A percentile compares a stretch with the other conserved stretches of the same genome.
Evolutionary conservation across 2,113 vertebrate species (phyloP).

Genomic region (Phainopepla nitens): DNA sequence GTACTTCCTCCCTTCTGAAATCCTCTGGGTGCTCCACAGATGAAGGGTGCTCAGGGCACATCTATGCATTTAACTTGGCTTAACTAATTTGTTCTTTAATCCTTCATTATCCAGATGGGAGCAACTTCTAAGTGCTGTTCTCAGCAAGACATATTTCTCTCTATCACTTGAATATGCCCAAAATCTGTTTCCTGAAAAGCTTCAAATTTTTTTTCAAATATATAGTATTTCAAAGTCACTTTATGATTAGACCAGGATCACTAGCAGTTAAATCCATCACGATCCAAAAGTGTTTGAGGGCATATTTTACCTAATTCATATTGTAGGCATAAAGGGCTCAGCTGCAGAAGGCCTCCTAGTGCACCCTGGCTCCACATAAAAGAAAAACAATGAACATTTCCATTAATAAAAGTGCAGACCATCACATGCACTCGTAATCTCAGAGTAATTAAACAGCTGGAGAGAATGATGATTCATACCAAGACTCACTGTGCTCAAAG

Average conservation of each 20-base stretch:
- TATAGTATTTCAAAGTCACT: slow-evolving; percentile 1
- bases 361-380: neutral
- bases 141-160: neutral
- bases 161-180: neutral
- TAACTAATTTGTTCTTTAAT: slow-evolving; percentile 16
- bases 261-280: neutral
- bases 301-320: neutral
- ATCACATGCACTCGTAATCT: neutral
- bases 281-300: neutral
- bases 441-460: slow-evolving; percentile 9
- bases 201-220: neutral
- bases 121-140: neutral
- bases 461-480: neutral
- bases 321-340: neutral
- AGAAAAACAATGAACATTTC: slow-evolving; percentile 19
- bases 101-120: neutral
- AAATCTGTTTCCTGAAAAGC: neutral
- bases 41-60: neutral
- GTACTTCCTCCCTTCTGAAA: neutral
- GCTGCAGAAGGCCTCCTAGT: neutral
- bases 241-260: neutral
- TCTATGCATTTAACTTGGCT: neutral
- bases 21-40: neutral
- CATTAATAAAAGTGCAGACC: neutral
- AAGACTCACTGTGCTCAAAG: neutral